These are phyloP conservation scores for Drosophila conformis DNA, from an alignment of 2,888 invertebrate genomes.

Conservation along the genomic window DNA sequence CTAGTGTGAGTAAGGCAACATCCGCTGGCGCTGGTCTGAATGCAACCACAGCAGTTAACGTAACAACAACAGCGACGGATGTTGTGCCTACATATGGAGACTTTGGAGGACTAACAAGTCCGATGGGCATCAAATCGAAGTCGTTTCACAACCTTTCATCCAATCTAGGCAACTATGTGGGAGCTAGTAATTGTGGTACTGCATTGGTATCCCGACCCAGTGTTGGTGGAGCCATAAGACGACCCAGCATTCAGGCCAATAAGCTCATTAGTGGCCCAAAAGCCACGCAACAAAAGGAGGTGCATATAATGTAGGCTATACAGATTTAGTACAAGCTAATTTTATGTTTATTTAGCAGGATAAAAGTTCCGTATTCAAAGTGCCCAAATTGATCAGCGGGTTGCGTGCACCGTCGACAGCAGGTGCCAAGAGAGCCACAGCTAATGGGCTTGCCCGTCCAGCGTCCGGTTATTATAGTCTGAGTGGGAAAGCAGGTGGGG, in stretches of 20 bases:
- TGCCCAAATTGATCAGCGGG: slow-evolving; percentile 81
- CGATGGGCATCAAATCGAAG: slow-evolving; percentile 85
- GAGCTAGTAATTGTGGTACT: slow-evolving; percentile 15
- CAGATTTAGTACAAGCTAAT: not conserved
- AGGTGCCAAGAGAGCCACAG: slow-evolving; percentile 69
- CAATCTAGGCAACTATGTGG: slow-evolving; percentile 60
- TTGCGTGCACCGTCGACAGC: slow-evolving; percentile 73
- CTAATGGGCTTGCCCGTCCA: slow-evolving; percentile 81
- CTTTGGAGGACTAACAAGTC: slow-evolving; percentile 80
- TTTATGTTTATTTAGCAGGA: slow-evolving; percentile 41
- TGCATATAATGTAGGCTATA: slow-evolving; percentile 8
- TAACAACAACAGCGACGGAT: slow-evolving; percentile 16
- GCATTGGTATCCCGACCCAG: slow-evolving; percentile 46
- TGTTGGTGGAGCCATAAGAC: slow-evolving; percentile 59
- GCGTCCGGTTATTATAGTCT: slow-evolving; percentile 84
- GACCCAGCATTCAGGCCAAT: slow-evolving; percentile 52
- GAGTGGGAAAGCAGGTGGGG: slow-evolving; percentile 62
- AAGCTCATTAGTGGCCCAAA: slow-evolving; percentile 34
- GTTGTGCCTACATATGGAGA: slow-evolving; percentile 27
- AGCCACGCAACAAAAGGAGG: slow-evolving; percentile 47
- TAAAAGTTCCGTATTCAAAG: slow-evolving; percentile 76
- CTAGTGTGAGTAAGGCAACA: slow-evolving; percentile 80
- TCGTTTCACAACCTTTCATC: slow-evolving; percentile 84
- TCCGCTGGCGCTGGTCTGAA: slow-evolving; percentile 80
- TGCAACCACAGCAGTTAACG: slow-evolving; percentile 39